These are phyloP conservation scores for Tringa solitaria DNA, from an alignment of 2,113 vertebrate species.

Conservation along the genomic window DNA sequence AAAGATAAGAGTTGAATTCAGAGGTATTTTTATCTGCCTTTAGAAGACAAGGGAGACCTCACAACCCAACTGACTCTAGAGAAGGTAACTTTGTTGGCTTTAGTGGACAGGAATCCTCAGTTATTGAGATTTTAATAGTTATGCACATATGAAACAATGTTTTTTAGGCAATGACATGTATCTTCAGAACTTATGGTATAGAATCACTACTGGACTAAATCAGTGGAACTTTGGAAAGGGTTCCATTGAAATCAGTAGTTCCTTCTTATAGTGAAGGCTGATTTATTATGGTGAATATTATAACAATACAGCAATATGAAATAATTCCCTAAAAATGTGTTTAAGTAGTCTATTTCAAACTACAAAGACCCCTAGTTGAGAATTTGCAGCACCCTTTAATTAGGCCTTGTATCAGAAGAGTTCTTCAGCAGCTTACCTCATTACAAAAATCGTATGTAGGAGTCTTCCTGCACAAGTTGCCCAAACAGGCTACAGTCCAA, in stretches of 20 bases:
- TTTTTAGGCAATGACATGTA: not conserved
- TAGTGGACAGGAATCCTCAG: not conserved
- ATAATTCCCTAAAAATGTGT: not conserved
- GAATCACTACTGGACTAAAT: not conserved
- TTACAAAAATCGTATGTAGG: not conserved
- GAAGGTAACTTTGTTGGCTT: not conserved
- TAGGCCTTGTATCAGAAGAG: not conserved
- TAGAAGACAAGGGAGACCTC: not conserved
- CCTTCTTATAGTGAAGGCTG: not conserved
- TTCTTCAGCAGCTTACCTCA: not conserved
- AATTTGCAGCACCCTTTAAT: slow-evolving; percentile 2
- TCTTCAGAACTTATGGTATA: not conserved
- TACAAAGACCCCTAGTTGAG: not conserved
- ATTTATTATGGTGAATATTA: not conserved
- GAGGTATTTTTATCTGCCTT: not conserved
- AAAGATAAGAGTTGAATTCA: not conserved
- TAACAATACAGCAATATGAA: not conserved
- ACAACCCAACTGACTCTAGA: not conserved
- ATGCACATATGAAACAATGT: not conserved
- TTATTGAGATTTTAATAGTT: not conserved
- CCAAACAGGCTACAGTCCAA: not conserved
- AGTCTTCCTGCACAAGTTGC: not conserved
- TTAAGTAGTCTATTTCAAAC: not conserved
- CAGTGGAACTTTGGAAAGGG: not conserved
- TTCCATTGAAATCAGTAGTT: not conserved